A percentile compares a stretch with the other conserved stretches of the same genome.
Evolutionary conservation across 2,113 vertebrate genomes (phyloP).

Genomic region (Pseudois nayaur): DNA sequence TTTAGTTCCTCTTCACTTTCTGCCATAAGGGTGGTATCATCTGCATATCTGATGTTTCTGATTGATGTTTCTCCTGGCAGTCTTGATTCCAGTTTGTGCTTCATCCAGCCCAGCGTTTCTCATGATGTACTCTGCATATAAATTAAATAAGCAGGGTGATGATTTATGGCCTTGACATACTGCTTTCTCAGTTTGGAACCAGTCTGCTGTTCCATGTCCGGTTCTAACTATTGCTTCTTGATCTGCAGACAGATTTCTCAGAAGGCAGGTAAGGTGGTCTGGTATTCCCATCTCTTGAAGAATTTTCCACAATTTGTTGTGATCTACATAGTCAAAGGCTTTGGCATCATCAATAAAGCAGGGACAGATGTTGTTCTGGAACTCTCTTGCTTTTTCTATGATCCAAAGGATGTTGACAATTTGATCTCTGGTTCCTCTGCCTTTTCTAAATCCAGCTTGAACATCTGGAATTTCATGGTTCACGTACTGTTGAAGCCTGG

Average conservation of each 20-base stretch:
- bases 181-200: not conserved
- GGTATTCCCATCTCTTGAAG: not conserved
- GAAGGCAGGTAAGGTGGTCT: not conserved
- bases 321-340: not conserved
- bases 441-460: not conserved
- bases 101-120: not conserved
- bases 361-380: not conserved
- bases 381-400: not conserved
- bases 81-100: not conserved
- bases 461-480: not conserved
- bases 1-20: not conserved
- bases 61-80: not conserved
- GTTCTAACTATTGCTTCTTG: not conserved
- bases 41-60: not conserved
- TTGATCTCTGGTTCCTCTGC: not conserved
- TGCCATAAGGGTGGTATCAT: not conserved
- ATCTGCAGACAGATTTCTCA: not conserved
- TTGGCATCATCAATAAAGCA: not conserved
- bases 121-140: not conserved
- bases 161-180: fast-evolving
- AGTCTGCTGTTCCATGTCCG: not conserved
- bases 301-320: not conserved
- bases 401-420: not conserved
- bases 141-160: not conserved
- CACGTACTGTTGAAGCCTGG: too few relatives aligned